Percentiles rank a stretch among this genome's conserved stretches.
Conservation (phyloP, 2,888 invertebrate genomes). For the Drosophila robusta region DNA sequence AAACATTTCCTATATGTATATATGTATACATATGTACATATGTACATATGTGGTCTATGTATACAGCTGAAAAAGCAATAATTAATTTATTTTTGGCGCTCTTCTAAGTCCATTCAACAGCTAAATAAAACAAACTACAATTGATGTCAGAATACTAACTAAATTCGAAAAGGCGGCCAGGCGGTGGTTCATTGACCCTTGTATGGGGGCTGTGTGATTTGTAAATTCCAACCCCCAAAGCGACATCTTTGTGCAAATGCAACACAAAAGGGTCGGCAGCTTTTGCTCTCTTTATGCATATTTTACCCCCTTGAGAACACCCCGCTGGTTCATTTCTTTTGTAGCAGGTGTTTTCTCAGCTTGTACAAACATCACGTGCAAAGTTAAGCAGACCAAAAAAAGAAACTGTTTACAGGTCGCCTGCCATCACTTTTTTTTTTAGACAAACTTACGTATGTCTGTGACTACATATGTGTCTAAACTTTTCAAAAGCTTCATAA, state of each 20-base stretch:
- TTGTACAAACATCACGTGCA: slow-evolving; percentile 61
- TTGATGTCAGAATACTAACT: slow-evolving; percentile 37
- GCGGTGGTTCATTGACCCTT: slow-evolving; percentile 49
- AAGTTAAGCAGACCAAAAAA: slow-evolving; percentile 31
- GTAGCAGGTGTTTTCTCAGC: slow-evolving; percentile 53
- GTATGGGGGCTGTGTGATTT: slow-evolving; percentile 20
- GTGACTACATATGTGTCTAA: slow-evolving; percentile 9
- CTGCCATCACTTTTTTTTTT: slow-evolving; percentile 23
- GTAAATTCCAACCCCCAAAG: slow-evolving; percentile 51
- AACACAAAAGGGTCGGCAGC: slow-evolving; percentile 47
- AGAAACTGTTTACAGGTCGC: slow-evolving; percentile 28
- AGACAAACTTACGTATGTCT: not conserved
- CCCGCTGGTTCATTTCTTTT: slow-evolving; percentile 8
- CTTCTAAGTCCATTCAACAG: slow-evolving; percentile 28
- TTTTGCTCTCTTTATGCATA: slow-evolving; percentile 20
- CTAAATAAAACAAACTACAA: slow-evolving; percentile 31
- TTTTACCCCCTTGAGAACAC: slow-evolving; percentile 5
- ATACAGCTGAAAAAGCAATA: slow-evolving; percentile 44
- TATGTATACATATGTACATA: slow-evolving; percentile 14
- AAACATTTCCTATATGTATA: slow-evolving; percentile 45
- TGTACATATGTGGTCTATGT: slow-evolving; percentile 9
- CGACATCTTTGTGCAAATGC: slow-evolving; percentile 56
- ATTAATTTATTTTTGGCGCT: slow-evolving; percentile 56
- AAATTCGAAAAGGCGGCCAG: slow-evolving; percentile 7
- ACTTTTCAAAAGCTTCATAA: slow-evolving; percentile 56